Conservation (phyloP, 2,888 invertebrate species). For the Stomorhina lunata region DNA sequence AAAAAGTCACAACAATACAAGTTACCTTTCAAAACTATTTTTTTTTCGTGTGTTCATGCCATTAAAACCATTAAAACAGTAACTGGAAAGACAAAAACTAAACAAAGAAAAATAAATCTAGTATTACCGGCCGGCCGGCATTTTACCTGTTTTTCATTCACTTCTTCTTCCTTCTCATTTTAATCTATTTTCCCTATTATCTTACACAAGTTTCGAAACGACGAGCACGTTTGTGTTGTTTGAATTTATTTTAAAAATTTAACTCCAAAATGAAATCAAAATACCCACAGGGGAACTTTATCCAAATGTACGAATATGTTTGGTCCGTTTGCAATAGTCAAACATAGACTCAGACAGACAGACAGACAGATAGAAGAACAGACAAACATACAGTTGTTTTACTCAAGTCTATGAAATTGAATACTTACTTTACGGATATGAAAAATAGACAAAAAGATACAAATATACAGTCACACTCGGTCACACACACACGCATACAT, state of each 20-base stretch:
- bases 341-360: neutral
- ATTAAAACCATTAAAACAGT: slow-evolving; percentile 17
- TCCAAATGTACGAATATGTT: neutral
- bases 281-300: slow-evolving; percentile 37
- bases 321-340: neutral
- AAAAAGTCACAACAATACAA: slow-evolving; percentile 31
- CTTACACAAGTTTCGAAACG: slow-evolving; percentile 4
- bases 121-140: slow-evolving; percentile 64
- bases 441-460: slow-evolving; percentile 1
- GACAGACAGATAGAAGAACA: neutral
- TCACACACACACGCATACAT: neutral
- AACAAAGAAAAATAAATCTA: slow-evolving; percentile 46
- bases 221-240: slow-evolving; percentile 32
- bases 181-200: slow-evolving; percentile 29
- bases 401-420: neutral
- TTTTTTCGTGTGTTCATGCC: neutral
- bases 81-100: slow-evolving; percentile 21
- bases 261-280: slow-evolving; percentile 40
- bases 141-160: slow-evolving; percentile 29
- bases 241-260: slow-evolving; percentile 11
- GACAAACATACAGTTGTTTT: neutral
- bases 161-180: slow-evolving; percentile 21
- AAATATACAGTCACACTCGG: neutral
- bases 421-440: neutral
- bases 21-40: slow-evolving; percentile 20